phyloP scores from a whole-genome alignment of 2,113 vertebrate species.

The Lipophrys pholis region DNA sequence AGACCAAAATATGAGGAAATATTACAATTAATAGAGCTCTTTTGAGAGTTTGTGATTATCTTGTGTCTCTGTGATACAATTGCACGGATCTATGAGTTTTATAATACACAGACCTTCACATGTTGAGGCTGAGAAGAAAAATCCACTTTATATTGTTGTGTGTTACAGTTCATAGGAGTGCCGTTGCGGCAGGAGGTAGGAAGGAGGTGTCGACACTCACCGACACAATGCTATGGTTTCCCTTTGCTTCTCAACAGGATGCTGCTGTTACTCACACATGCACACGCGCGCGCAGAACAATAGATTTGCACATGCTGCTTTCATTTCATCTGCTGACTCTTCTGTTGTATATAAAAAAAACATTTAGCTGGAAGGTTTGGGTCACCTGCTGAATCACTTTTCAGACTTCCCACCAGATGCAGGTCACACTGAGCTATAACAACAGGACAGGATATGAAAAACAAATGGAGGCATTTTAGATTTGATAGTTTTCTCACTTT shows the following conservation, averaged over 20 bases:
- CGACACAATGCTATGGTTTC: slow-evolving; percentile 63
- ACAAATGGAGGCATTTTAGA: not conserved
- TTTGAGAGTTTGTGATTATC: not conserved
- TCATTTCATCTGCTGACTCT: slow-evolving; percentile 44
- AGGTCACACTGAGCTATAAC: not conserved
- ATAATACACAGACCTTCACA: slow-evolving; percentile 9
- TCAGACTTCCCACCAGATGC: slow-evolving; percentile 14
- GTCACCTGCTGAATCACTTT: slow-evolving; percentile 42
- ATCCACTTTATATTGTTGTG: slow-evolving; percentile 17
- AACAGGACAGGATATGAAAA: slow-evolving; percentile 20
- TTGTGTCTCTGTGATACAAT: slow-evolving; percentile 7
- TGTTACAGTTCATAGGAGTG: slow-evolving; percentile 4
- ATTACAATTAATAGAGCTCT: too few relatives aligned
- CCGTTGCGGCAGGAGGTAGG: slow-evolving; percentile 37
- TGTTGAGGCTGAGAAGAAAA: not conserved
- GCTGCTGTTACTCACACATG: slow-evolving; percentile 21
- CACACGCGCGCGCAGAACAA: slow-evolving; percentile 31
- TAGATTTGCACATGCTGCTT: slow-evolving; percentile 38
- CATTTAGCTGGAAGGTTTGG: not conserved
- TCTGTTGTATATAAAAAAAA: slow-evolving; percentile 9
- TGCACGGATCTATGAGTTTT: not conserved
- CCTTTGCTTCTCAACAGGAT: slow-evolving; percentile 57
- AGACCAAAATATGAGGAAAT: too few relatives aligned
- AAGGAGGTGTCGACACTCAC: slow-evolving; percentile 54
- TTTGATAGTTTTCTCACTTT: slow-evolving; percentile 18